These are phyloP conservation scores for Cepaea nemoralis DNA, from an alignment of 1,140 invertebrate species.

Conservation along the genomic window DNA sequence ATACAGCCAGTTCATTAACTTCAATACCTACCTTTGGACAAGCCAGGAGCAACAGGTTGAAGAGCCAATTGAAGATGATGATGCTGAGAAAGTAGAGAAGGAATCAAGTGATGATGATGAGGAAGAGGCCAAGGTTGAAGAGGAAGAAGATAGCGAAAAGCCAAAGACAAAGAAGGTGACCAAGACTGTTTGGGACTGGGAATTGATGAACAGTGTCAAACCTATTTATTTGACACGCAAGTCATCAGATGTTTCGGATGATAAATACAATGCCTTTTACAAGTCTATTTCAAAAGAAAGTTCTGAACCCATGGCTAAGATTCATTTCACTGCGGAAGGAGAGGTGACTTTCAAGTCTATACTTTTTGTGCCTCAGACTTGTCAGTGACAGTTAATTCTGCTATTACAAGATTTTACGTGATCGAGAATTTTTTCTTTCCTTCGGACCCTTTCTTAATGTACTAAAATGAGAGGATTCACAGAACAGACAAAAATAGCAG, in stretches of 20 bases:
- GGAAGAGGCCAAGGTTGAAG: conserved; percentile 73
- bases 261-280: conserved; percentile 95
- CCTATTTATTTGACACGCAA: conserved; percentile 98
- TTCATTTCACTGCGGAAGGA: conserved; percentile 98
- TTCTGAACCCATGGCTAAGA: conserved; percentile 87
- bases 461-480: too few relatives aligned
- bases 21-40: conserved; percentile 96
- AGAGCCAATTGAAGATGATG: conserved; percentile 71
- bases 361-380: conserved; percentile 89
- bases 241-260: conserved; percentile 85
- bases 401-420: too few relatives aligned
- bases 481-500: too few relatives aligned
- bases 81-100: conserved; percentile 74
- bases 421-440: too few relatives aligned
- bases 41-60: conserved; percentile 80
- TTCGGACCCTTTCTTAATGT: too few relatives aligned
- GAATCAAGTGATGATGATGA: conserved; percentile 72
- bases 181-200: conserved; percentile 99
- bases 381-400: too few relatives aligned
- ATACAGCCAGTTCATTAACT: conserved; percentile 99
- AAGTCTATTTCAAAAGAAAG: conserved; percentile 92
- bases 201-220: conserved; percentile 94
- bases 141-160: conserved; percentile 77
- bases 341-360: conserved; percentile 98
- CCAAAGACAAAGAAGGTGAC: conserved; percentile 90